Evolutionary conservation across 2,113 vertebrate genomes (phyloP).

Genomic region (Calidris pygmaea): DNA sequence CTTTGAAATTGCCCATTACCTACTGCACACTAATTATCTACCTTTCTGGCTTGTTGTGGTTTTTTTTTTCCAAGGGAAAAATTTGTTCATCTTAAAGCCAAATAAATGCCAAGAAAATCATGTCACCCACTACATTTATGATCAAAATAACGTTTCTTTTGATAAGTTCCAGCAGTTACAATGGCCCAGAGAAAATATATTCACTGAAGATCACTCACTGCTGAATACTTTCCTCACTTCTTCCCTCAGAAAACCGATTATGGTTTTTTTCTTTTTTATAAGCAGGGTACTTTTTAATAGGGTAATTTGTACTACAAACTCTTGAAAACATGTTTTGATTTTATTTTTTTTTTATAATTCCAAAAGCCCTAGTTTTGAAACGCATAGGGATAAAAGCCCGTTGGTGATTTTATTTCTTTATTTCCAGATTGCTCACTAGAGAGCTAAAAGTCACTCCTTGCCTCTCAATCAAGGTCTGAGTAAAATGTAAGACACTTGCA

Average conservation of each 20-base stretch:
- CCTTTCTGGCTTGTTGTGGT: neutral
- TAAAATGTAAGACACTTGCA: neutral
- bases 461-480: slow-evolving; percentile 13
- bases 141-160: slow-evolving; percentile 60
- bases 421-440: slow-evolving; percentile 10
- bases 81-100: neutral
- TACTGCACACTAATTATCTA: slow-evolving; percentile 9
- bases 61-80: neutral
- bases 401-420: neutral
- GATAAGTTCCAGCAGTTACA: slow-evolving; percentile 47
- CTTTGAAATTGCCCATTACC: slow-evolving; percentile 22
- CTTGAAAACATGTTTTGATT: slow-evolving; percentile 7
- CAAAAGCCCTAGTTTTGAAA: neutral
- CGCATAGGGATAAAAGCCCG: neutral
- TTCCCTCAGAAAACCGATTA: neutral
- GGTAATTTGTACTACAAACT: slow-evolving; percentile 55
- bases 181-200: slow-evolving; percentile 52
- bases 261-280: neutral
- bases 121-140: slow-evolving; percentile 20
- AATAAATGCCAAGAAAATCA: slow-evolving; percentile 52
- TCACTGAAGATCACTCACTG: slow-evolving; percentile 39
- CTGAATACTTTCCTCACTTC: slow-evolving; percentile 6
- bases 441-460: slow-evolving; percentile 11
- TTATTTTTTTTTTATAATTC: neutral
- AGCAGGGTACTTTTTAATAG: slow-evolving; percentile 25